Percentiles rank a stretch among this genome's conserved stretches.
phyloP scores from a whole-genome alignment of 37 sponge, comb jelly and placozoan genomes.

The Cliona cf. orientalis region DNA sequence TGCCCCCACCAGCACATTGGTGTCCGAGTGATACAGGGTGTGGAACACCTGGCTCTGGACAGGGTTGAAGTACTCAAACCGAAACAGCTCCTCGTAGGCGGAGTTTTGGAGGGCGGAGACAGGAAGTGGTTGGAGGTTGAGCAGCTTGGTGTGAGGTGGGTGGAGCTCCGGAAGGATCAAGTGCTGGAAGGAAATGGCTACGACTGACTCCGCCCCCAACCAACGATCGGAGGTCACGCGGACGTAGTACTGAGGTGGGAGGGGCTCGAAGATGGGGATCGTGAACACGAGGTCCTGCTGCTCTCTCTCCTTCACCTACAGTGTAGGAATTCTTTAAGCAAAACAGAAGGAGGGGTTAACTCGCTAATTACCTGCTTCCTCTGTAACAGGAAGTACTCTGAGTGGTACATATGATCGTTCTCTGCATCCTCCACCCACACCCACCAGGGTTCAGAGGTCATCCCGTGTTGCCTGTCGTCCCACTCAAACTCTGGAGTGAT shows the following conservation, averaged over 20 bases:
- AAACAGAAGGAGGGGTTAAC: too few species aligned
- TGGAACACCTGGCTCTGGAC: slow-evolving; percentile 98
- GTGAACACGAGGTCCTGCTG: slow-evolving; percentile 89
- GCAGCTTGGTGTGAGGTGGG: slow-evolving; percentile 96
- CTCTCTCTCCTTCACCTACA: slow-evolving; percentile 76
- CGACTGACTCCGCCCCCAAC: slow-evolving; percentile 87
- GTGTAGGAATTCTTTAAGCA: too few species aligned
- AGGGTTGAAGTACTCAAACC: slow-evolving; percentile 94
- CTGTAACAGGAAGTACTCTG: slow-evolving; percentile 86
- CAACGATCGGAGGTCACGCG: slow-evolving; percentile 92
- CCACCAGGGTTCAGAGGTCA: slow-evolving; percentile 92
- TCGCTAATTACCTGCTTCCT: slow-evolving; percentile 87
- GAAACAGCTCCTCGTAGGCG: slow-evolving; percentile 67
- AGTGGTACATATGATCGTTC: slow-evolving; percentile 94
- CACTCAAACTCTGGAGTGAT: slow-evolving; percentile 90
- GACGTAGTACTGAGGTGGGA: slow-evolving; percentile 89
- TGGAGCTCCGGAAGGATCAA: slow-evolving; percentile 94
- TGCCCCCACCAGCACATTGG: slow-evolving; percentile 92
- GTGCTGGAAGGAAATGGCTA: slow-evolving; percentile 88
- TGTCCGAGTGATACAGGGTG: slow-evolving; percentile 94
- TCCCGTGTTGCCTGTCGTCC: slow-evolving; percentile 87
- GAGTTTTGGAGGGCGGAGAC: slow-evolving; percentile 75
- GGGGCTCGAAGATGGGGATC: slow-evolving; percentile 92
- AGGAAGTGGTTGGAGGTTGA: slow-evolving; percentile 96
- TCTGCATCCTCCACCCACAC: slow-evolving; percentile 96